Evolutionary conservation across 2,113 vertebrate genomes (phyloP).

Genomic region (Anhinga anhinga): DNA sequence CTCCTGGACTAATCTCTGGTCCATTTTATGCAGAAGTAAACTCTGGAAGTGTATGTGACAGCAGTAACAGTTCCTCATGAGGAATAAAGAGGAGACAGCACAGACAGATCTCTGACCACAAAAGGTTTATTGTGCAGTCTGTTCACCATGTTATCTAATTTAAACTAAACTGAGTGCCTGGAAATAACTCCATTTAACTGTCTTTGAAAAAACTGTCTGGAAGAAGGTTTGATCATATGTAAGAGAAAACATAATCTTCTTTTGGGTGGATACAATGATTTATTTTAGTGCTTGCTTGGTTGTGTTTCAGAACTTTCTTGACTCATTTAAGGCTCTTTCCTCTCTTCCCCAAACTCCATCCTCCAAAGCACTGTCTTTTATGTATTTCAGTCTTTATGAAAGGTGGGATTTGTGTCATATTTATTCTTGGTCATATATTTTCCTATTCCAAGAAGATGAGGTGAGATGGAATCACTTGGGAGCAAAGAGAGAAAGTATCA

Average conservation of each 20-base stretch:
- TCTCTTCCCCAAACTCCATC: background rate
- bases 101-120: background rate
- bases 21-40: background rate
- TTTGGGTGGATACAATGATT: background rate
- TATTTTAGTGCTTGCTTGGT: background rate
- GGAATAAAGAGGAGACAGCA: background rate
- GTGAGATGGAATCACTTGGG: background rate
- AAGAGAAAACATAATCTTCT: background rate
- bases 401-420: background rate
- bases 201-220: background rate
- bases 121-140: background rate
- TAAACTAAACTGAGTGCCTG: background rate
- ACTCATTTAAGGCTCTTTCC: background rate
- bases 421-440: background rate
- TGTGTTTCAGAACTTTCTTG: background rate
- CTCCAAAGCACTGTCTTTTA: background rate
- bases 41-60: background rate
- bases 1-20: background rate
- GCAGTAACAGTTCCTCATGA: background rate
- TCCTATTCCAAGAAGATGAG: background rate
- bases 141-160: background rate
- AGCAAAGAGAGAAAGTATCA: background rate
- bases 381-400: background rate
- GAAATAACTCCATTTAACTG: background rate
- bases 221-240: background rate